Conservation (phyloP, 2,113 vertebrate species). For the Aptenodytes patagonicus region DNA sequence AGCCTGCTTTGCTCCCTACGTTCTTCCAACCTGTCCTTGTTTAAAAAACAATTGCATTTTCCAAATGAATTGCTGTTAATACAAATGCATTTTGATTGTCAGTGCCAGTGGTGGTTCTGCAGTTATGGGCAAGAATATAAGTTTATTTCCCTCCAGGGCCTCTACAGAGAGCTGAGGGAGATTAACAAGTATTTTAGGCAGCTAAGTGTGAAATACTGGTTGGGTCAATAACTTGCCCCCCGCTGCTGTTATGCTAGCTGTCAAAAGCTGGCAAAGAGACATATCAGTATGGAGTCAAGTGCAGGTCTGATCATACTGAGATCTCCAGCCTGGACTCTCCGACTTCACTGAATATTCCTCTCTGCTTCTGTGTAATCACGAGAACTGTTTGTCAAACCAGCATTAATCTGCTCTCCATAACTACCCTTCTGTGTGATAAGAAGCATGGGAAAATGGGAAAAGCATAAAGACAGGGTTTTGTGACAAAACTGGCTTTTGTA, state of each 20-base stretch:
- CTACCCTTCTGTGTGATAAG: background rate
- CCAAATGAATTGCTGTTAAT: background rate
- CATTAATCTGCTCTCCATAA: background rate
- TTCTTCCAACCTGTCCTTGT: background rate
- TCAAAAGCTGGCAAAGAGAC: background rate
- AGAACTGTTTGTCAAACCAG: background rate
- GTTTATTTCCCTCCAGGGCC: background rate
- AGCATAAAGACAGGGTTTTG: background rate
- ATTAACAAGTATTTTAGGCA: constrained; percentile 34
- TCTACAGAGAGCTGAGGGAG: background rate
- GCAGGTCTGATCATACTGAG: background rate
- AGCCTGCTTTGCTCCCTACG: background rate
- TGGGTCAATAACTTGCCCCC: constrained; percentile 14
- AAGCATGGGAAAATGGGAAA: background rate
- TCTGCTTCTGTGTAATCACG: background rate
- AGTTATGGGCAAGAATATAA: background rate
- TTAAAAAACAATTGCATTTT: background rate
- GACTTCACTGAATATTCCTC: background rate
- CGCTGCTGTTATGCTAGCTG: background rate
- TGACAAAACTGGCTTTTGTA: background rate
- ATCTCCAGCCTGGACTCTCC: background rate
- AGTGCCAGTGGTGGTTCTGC: background rate
- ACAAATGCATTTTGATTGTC: background rate
- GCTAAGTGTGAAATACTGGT: constrained; percentile 25
- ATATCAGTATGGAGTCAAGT: background rate